Evolutionary conservation across 2,797 vertebrate genomes (phyloP).

Genomic region (Sternarchorhynchus goeldii): DNA sequence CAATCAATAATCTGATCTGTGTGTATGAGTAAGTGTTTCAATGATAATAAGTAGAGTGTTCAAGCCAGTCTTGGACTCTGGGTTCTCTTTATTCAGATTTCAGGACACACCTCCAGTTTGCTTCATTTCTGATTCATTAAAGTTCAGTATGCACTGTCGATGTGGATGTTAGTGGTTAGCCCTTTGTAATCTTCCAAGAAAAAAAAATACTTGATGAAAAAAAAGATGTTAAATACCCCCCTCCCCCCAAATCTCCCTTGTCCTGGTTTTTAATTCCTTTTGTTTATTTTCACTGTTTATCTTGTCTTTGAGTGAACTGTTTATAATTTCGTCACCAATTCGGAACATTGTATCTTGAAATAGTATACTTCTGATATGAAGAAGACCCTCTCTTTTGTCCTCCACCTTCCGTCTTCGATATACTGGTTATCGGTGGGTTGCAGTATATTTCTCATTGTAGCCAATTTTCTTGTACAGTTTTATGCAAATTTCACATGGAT

Average conservation of each 20-base stretch:
- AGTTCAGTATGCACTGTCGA: constrained; percentile 65
- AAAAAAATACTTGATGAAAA: constrained; percentile 62
- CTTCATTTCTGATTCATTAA: constrained; percentile 69
- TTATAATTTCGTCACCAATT: constrained; percentile 52
- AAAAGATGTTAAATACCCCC: constrained; percentile 53
- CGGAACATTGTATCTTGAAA: constrained; percentile 54
- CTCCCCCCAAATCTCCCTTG: constrained; percentile 29
- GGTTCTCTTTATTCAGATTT: constrained; percentile 37
- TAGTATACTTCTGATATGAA: constrained; percentile 64
- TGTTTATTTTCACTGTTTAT: constrained; percentile 44
- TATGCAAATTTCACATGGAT: constrained; percentile 82
- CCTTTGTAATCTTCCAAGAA: constrained; percentile 61
- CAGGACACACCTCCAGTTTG: constrained; percentile 63
- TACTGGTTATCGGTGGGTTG: constrained; percentile 76
- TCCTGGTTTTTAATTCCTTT: constrained; percentile 43
- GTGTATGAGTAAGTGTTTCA: constrained; percentile 33
- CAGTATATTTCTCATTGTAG: constrained; percentile 82
- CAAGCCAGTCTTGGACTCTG: constrained; percentile 27
- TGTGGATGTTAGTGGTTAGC: constrained; percentile 67
- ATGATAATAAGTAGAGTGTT: constrained; percentile 47
- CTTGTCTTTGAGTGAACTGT: constrained; percentile 64
- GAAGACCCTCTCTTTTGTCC: constrained; percentile 69
- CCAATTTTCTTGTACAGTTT: constrained; percentile 81
- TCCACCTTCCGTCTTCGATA: constrained; percentile 75
- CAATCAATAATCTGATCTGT: constrained; percentile 29